Conservation (phyloP, 1,140 invertebrate genomes). For the Formica exsecta region DNA sequence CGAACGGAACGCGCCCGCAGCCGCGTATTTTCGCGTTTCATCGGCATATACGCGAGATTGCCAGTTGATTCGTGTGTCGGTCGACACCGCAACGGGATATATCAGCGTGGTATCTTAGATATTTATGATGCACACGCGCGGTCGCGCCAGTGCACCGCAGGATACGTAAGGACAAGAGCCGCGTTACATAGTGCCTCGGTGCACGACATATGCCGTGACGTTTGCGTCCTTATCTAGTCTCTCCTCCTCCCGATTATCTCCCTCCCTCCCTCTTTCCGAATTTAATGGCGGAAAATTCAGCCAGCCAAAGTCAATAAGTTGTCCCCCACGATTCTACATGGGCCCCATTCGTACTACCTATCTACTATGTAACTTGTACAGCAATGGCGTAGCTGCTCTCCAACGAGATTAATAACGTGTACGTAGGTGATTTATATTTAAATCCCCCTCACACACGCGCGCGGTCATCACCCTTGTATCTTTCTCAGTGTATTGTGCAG, state of each 20-base stretch:
- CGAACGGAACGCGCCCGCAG: background rate
- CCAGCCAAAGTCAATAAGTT: conserved; percentile 77
- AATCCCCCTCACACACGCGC: conserved; percentile 15
- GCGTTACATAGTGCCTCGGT: conserved; percentile 77
- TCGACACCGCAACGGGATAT: conserved; percentile 7
- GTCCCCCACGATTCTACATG: conserved; percentile 46
- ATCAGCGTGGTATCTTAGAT: conserved; percentile 71
- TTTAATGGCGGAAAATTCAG: conserved; percentile 79
- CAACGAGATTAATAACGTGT: background rate
- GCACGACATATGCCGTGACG: conserved; percentile 81
- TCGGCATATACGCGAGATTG: conserved; percentile 18
- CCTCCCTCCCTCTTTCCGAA: conserved; percentile 73
- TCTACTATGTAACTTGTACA: conserved; percentile 48
- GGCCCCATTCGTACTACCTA: conserved; percentile 57
- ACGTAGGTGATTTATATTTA: conserved; percentile 45
- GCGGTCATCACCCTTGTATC: conserved; percentile 21
- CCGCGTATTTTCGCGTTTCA: conserved; percentile 24
- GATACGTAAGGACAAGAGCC: conserved; percentile 72
- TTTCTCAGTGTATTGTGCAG: conserved; percentile 12
- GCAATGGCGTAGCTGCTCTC: conserved; percentile 49
- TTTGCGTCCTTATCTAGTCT: conserved; percentile 32
- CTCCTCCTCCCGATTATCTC: conserved; percentile 24
- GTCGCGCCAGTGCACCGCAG: conserved; percentile 48
- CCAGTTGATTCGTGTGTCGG: conserved; percentile 36
- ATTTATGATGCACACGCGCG: conserved; percentile 72